These are phyloP conservation scores for Panurus biarmicus DNA, from an alignment of 2,113 vertebrate genomes.

Conservation along the genomic window DNA sequence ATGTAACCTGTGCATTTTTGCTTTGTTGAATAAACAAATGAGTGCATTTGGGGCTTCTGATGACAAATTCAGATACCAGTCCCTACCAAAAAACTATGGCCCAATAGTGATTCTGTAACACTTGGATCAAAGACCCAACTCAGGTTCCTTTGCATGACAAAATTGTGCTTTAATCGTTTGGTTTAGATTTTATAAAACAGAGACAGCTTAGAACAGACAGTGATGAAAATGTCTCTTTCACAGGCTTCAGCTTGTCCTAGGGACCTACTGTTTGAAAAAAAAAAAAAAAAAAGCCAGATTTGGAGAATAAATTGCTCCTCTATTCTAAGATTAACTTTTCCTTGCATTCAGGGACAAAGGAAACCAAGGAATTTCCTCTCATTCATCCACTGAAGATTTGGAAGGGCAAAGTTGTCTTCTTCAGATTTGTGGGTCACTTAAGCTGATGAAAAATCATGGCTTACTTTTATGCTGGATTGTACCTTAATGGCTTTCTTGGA, in stretches of 20 bases:
- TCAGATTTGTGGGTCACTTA: background rate
- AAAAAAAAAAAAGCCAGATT: background rate
- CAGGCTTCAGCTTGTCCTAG: background rate
- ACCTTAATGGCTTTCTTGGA: background rate
- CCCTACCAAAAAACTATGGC: background rate
- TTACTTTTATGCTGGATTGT: background rate
- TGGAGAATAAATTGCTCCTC: background rate
- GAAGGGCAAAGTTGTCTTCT: background rate
- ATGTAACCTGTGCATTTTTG: background rate
- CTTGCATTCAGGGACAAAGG: background rate
- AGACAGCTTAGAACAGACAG: background rate
- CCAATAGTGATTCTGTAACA: background rate
- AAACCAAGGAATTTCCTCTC: background rate
- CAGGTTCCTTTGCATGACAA: background rate
- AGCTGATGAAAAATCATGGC: background rate
- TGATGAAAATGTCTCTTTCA: background rate
- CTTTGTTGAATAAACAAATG: background rate
- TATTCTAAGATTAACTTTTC: background rate
- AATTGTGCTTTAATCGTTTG: background rate
- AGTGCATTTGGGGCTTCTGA: background rate
- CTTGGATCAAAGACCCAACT: background rate
- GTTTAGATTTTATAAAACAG: background rate
- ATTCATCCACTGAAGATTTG: background rate
- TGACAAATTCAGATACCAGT: background rate
- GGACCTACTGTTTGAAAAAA: background rate